Percentiles rank a stretch among this genome's conserved stretches.
phyloP scores from a whole-genome alignment of 1,140 invertebrate species.

The Holcopasites calliopsidis region DNA sequence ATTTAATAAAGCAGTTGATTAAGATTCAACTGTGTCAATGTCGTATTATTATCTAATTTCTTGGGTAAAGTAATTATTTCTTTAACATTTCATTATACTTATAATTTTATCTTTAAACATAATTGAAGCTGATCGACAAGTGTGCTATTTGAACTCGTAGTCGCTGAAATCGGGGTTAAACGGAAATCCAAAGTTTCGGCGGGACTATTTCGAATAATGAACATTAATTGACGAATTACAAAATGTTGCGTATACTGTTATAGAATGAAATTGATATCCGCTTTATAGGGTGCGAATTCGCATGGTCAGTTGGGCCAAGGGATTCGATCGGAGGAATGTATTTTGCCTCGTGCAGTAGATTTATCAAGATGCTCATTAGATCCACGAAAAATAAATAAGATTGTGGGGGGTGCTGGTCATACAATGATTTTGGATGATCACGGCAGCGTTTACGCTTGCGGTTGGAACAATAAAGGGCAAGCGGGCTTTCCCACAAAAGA shows the following conservation, averaged over 20 bases:
- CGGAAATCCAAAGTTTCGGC: neutral
- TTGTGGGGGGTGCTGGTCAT: constrained; percentile 89
- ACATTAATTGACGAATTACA: too few species aligned
- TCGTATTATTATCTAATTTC: constrained; percentile 42
- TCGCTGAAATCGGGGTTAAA: neutral
- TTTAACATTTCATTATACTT: neutral
- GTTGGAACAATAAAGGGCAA: constrained; percentile 92
- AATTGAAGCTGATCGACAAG: neutral
- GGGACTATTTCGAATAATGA: neutral
- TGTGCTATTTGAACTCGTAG: neutral
- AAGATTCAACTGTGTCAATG: neutral
- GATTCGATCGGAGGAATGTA: constrained; percentile 83
- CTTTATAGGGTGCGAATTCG: constrained; percentile 89
- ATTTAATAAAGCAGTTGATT: neutral
- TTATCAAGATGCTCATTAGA: constrained; percentile 72
- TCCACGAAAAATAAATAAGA: constrained; percentile 80
- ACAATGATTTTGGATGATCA: constrained; percentile 84
- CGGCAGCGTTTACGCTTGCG: constrained; percentile 89
- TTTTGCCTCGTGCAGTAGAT: constrained; percentile 81
- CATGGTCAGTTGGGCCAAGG: constrained; percentile 89
- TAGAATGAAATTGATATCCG: neutral
- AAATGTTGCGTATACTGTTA: neutral
- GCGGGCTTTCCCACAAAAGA: constrained; percentile 81
- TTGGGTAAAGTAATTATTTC: constrained; percentile 46
- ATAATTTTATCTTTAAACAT: neutral